Evolutionary conservation across 2,888 invertebrate species (phyloP).

Genomic region (Abrostola tripartita): DNA sequence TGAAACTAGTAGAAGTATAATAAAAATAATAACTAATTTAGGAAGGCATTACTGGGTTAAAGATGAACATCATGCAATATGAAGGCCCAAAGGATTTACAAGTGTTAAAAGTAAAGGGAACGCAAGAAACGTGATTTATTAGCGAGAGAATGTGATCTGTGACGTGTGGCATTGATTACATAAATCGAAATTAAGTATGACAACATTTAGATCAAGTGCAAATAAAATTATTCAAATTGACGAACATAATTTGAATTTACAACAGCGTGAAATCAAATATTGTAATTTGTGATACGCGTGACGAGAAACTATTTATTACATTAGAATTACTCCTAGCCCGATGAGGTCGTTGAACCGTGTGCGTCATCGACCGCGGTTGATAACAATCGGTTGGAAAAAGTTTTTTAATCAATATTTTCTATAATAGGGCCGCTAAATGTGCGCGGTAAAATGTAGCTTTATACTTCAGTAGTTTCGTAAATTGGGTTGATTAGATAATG

Average conservation of each 20-base stretch:
- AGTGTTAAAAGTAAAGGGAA: no score
- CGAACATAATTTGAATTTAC: conserved; percentile 16
- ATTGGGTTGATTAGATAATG: no score
- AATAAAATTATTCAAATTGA: conserved; percentile 12
- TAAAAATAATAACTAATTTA: no score
- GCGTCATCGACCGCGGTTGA: conserved; percentile 52
- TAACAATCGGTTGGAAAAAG: conserved; percentile 49
- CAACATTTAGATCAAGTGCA: neutral
- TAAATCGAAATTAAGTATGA: neutral
- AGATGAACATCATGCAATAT: no score
- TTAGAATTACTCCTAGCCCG: conserved; percentile 41
- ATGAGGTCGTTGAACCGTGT: conserved; percentile 55
- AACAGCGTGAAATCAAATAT: conserved; percentile 45
- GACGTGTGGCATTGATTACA: neutral
- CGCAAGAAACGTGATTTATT: neutral
- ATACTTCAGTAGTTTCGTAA: conserved; percentile 1
- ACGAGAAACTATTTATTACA: conserved; percentile 44
- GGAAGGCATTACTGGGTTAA: no score
- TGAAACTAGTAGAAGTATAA: no score
- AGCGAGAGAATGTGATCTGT: neutral
- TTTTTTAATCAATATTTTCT: conserved; percentile 47
- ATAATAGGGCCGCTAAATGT: conserved; percentile 13
- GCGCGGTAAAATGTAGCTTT: conserved; percentile 7
- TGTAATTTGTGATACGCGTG: conserved; percentile 34
- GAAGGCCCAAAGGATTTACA: no score